phyloP scores from a whole-genome alignment of 2,888 invertebrate genomes.

The Rhaphigaster nebulosa region DNA sequence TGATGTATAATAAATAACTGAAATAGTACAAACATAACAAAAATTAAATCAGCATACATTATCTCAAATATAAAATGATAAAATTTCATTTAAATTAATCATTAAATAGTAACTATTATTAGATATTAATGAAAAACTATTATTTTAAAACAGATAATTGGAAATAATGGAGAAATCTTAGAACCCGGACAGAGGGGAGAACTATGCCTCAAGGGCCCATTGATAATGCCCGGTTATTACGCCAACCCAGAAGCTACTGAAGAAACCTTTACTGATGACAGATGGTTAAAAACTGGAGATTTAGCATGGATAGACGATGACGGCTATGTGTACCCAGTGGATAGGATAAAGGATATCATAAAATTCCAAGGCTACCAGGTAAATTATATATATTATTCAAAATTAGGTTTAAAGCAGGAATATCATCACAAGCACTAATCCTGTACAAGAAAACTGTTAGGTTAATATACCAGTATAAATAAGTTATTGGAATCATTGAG shows the following conservation, averaged over 20 bases:
- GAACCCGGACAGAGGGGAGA: conserved; percentile 82
- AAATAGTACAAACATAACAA: too few species aligned
- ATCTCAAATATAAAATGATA: too few species aligned
- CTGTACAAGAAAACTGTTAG: too few species aligned
- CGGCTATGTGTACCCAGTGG: conserved; percentile 84
- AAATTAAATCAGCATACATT: too few species aligned
- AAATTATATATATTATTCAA: conserved; percentile 57
- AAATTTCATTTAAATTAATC: too few species aligned
- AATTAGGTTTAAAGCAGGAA: too few species aligned
- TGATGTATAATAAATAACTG: too few species aligned
- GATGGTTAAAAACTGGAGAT: conserved; percentile 86
- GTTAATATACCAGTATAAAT: too few species aligned
- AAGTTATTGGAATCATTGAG: too few species aligned
- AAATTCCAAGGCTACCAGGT: conserved; percentile 87
- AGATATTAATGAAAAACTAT: neutral
- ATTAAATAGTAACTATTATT: neutral
- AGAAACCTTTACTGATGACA: conserved; percentile 77
- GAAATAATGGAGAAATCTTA: conserved; percentile 71
- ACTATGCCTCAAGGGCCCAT: conserved; percentile 84
- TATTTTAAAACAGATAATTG: conserved; percentile 64
- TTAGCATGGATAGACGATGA: conserved; percentile 85
- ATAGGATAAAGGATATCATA: conserved; percentile 89
- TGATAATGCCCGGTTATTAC: conserved; percentile 88
- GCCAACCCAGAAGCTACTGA: conserved; percentile 78
- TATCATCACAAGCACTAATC: too few species aligned